Evolutionary conservation across 2,888 invertebrate species (phyloP).

Genomic region (Limnephilus marmoratus): DNA sequence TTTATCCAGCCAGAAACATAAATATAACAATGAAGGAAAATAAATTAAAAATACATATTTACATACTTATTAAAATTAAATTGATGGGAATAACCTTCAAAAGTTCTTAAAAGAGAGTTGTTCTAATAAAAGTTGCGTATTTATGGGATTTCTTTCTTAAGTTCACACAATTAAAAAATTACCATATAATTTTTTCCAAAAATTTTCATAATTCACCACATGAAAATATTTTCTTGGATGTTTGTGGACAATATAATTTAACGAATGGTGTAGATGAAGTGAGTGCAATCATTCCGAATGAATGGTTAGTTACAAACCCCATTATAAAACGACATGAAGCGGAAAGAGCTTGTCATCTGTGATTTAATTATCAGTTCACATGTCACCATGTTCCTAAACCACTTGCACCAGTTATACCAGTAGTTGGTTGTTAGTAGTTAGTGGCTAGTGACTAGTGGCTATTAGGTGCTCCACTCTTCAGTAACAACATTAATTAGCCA

Average conservation of each 20-base stretch:
- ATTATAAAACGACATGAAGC: not conserved
- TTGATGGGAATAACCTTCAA: no score
- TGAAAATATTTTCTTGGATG: no score
- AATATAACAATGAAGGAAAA: no score
- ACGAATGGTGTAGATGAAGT: not conserved
- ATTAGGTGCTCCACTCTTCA: not conserved
- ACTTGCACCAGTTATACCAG: not conserved
- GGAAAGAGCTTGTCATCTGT: constrained; percentile 6
- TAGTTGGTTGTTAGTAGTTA: not conserved
- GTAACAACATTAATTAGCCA: not conserved
- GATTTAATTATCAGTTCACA: constrained; percentile 14
- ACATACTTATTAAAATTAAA: no score
- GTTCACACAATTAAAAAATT: no score
- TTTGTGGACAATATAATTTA: not conserved
- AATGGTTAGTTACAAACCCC: not conserved
- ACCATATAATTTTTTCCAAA: no score
- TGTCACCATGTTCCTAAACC: not conserved
- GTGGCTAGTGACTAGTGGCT: not conserved
- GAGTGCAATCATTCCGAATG: not conserved
- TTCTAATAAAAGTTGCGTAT: no score
- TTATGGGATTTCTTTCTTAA: no score
- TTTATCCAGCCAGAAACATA: not conserved
- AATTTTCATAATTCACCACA: not conserved
- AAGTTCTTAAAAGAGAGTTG: no score
- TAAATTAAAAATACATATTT: no score